Evolutionary conservation across 1,140 invertebrate genomes (phyloP).

Genomic region (Musca domestica): DNA sequence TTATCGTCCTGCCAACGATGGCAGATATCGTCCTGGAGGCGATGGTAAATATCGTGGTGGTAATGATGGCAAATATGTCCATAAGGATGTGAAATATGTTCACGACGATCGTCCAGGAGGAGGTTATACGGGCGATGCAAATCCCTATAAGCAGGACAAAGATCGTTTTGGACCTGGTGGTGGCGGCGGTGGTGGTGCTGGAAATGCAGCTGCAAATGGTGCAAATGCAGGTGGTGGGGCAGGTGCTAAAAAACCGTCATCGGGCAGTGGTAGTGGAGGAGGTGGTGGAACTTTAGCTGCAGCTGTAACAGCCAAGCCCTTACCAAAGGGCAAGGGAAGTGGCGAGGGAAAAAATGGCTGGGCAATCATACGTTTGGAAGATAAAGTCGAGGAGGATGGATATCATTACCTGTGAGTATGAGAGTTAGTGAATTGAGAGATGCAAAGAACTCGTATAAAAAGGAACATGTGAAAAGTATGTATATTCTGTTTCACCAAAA

Average conservation of each 20-base stretch:
- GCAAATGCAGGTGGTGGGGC: neutral
- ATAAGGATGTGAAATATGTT: conserved; percentile 42
- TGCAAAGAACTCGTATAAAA: too few relatives aligned
- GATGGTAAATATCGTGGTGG: conserved; percentile 38
- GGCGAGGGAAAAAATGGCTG: conserved; percentile 43
- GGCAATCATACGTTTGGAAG: conserved; percentile 44
- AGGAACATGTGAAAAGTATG: too few relatives aligned
- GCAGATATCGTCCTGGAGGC: conserved; percentile 39
- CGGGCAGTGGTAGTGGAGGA: conserved; percentile 11
- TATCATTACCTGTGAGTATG: conserved; percentile 50
- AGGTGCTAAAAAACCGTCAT: conserved; percentile 4
- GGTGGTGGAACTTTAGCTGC: conserved; percentile 16
- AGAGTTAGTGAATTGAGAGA: neutral
- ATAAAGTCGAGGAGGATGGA: conserved; percentile 41
- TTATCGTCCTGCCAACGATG: conserved; percentile 38
- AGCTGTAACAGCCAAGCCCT: conserved; percentile 29
- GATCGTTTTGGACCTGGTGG: conserved; percentile 27
- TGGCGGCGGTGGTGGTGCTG: conserved; percentile 19
- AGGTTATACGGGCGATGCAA: conserved; percentile 31
- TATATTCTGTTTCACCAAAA: too few relatives aligned
- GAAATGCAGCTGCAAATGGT: conserved; percentile 22
- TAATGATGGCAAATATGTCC: conserved; percentile 41
- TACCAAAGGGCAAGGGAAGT: conserved; percentile 40
- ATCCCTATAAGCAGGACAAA: conserved; percentile 34
- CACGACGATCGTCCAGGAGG: conserved; percentile 44